phyloP scores from a whole-genome alignment of 2,888 invertebrate species.

The Melanotus villosus region DNA sequence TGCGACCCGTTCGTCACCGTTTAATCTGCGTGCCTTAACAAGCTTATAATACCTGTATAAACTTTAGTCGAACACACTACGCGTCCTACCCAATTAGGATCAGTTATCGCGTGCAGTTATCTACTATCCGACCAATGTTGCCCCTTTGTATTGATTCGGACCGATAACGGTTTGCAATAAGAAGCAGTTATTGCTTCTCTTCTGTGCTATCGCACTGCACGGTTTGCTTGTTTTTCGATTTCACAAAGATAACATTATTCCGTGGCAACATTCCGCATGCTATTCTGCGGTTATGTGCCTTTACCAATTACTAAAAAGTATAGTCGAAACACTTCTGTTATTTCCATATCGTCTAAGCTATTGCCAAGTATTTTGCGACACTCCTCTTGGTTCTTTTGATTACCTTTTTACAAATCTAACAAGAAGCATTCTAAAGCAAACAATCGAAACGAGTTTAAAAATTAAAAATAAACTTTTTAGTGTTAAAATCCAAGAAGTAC shows the following conservation, averaged over 20 bases:
- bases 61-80: conserved; percentile 42
- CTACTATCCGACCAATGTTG: conserved; percentile 27
- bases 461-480: too few species aligned
- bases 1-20: conserved; percentile 37
- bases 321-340: too few species aligned
- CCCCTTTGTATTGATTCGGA: conserved; percentile 28
- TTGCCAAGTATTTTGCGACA: too few species aligned
- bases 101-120: conserved; percentile 39
- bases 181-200: conserved; percentile 25
- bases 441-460: too few species aligned
- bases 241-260: background rate
- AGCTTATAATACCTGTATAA: conserved; percentile 46
- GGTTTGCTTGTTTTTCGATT: conserved; percentile 6
- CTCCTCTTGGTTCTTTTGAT: too few species aligned
- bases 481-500: too few species aligned
- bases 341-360: too few species aligned
- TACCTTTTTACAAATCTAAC: too few species aligned
- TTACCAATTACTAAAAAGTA: background rate
- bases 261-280: background rate
- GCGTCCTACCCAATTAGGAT: conserved; percentile 52
- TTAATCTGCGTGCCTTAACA: conserved; percentile 47
- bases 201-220: background rate
- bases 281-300: background rate
- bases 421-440: too few species aligned
- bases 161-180: conserved; percentile 34